Evolutionary conservation across 2,888 invertebrate species (phyloP).

Genomic region (Clostera curtula): DNA sequence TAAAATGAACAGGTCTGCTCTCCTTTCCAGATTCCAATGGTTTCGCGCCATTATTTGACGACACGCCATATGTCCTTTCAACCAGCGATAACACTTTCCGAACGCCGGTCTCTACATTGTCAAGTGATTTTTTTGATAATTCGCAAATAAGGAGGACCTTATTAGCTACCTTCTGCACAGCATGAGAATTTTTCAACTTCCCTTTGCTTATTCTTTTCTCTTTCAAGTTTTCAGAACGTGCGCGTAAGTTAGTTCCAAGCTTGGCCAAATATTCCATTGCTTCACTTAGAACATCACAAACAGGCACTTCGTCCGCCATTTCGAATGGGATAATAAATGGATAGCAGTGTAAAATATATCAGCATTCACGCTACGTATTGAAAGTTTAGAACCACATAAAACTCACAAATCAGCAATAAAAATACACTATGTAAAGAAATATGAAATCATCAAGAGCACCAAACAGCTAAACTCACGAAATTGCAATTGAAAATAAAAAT

Average conservation of each 20-base stretch:
- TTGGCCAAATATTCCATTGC: conserved; percentile 66
- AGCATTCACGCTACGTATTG: too few species aligned
- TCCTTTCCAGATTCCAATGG: conserved; percentile 5
- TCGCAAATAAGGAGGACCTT: conserved; percentile 63
- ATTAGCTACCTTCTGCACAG: conserved; percentile 54
- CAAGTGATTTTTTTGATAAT: conserved; percentile 62
- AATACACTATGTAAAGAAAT: too few species aligned
- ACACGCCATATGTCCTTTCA: conserved; percentile 28
- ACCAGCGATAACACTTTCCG: conserved; percentile 42
- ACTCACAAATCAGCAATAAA: too few species aligned
- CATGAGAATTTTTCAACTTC: conserved; percentile 51
- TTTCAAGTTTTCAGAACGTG: conserved; percentile 52
- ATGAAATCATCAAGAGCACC: too few species aligned
- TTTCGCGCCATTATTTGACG: conserved; percentile 31
- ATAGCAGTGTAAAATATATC: too few species aligned
- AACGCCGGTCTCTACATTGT: conserved; percentile 57
- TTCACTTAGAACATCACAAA: conserved; percentile 53
- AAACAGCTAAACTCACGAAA: conserved; percentile 10
- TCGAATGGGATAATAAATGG: too few species aligned
- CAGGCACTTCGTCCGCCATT: conserved; percentile 59
- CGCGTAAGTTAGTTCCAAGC: conserved; percentile 55
- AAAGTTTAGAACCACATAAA: too few species aligned
- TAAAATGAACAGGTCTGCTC: conserved; percentile 28
- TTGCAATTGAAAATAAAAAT: conserved; percentile 35
- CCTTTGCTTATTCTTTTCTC: conserved; percentile 50